Percentiles rank a stretch among this genome's conserved stretches.
These are phyloP conservation scores for Acrocephalus arundinaceus DNA, from an alignment of 2,113 vertebrate species.

Conservation along the genomic window DNA sequence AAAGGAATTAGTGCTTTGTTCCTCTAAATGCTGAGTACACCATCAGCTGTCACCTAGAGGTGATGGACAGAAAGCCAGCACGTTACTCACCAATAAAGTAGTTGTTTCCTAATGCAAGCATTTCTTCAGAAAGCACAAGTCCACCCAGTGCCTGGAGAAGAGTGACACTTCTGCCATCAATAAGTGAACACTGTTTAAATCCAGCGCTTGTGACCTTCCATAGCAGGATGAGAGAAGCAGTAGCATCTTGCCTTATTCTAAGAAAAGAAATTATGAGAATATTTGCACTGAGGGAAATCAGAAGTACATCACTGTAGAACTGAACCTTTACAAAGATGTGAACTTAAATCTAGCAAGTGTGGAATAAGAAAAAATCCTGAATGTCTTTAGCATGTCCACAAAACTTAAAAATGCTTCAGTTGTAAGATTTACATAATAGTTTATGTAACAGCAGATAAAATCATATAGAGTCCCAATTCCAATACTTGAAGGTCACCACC, in stretches of 20 bases:
- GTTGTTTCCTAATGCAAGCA: conserved; percentile 87
- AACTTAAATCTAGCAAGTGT: background rate
- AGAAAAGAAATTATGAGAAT: background rate
- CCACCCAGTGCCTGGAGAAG: conserved; percentile 87
- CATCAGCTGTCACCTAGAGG: background rate
- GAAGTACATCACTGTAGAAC: background rate
- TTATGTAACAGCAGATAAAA: background rate
- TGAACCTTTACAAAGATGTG: background rate
- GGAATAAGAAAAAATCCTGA: background rate
- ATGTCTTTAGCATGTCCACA: background rate
- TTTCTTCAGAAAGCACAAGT: conserved; percentile 87
- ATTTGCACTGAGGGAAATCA: background rate
- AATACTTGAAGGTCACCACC: background rate
- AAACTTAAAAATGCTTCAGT: background rate
- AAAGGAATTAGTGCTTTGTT: background rate
- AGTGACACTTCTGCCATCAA: conserved; percentile 84
- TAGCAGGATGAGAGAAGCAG: conserved; percentile 83
- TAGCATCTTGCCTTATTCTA: conserved; percentile 88
- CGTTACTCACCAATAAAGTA: conserved; percentile 91
- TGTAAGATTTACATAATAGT: background rate
- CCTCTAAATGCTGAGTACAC: background rate
- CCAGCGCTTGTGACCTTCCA: conserved; percentile 88
- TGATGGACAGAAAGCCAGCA: background rate
- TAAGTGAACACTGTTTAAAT: conserved; percentile 88
- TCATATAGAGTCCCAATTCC: background rate